These are phyloP conservation scores for Chelidonichthys spinosus DNA, from an alignment of 2,797 vertebrate genomes.

Conservation along the genomic window DNA sequence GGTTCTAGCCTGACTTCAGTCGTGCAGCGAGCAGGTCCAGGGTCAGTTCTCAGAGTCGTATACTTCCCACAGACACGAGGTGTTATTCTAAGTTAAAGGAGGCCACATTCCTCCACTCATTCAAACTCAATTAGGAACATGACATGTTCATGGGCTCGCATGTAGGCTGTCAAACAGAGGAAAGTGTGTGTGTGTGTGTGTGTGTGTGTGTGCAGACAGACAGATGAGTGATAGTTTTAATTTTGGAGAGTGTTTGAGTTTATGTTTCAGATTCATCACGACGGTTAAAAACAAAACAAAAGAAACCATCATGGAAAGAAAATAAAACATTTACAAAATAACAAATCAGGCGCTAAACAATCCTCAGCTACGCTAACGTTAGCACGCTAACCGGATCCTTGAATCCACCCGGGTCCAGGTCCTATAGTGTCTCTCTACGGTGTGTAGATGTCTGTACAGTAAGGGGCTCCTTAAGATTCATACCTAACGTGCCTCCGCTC, in stretches of 20 bases:
- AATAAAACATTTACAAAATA: slow-evolving; percentile 9
- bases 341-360: not conserved
- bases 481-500: slow-evolving; percentile 47
- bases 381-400: too few species aligned
- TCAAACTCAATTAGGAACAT: slow-evolving; percentile 57
- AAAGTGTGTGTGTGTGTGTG: slow-evolving; percentile 11
- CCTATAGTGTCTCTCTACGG: too few species aligned
- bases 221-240: slow-evolving; percentile 73
- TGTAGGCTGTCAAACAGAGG: slow-evolving; percentile 27
- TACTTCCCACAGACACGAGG: slow-evolving; percentile 41
- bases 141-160: slow-evolving; percentile 53
- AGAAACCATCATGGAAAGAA: not conserved
- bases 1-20: slow-evolving; percentile 41
- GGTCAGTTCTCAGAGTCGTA: slow-evolving; percentile 33
- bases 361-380: too few species aligned
- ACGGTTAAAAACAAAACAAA: slow-evolving; percentile 3
- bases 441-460: not conserved
- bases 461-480: slow-evolving; percentile 41
- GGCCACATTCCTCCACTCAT: slow-evolving; percentile 63
- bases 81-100: slow-evolving; percentile 73
- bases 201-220: not conserved
- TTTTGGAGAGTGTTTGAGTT: slow-evolving; percentile 61
- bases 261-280: slow-evolving; percentile 64
- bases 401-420: too few species aligned
- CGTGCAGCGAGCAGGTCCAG: slow-evolving; percentile 33